Evolutionary conservation across 2,797 vertebrate genomes (phyloP).

Genomic region (Lycodopsis pacificus): DNA sequence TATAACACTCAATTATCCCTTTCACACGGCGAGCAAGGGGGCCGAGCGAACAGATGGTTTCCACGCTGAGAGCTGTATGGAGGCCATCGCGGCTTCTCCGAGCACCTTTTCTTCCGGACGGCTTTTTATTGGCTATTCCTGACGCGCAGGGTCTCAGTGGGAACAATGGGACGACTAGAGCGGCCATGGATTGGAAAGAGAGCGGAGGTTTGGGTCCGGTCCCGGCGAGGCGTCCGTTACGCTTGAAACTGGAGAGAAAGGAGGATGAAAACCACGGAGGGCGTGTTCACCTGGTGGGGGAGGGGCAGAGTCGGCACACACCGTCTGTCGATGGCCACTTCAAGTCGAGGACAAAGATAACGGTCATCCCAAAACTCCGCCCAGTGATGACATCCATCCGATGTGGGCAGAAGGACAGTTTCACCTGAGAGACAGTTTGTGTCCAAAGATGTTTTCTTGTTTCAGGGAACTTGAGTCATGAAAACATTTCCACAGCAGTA

Average conservation of each 20-base stretch:
- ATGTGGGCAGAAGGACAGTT: neutral
- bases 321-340: constrained; percentile 16
- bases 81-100: constrained; percentile 14
- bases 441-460: no score
- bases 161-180: constrained; percentile 22
- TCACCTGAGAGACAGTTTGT: no score
- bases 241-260: constrained; percentile 6
- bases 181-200: constrained; percentile 18
- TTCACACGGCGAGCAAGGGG: constrained; percentile 50
- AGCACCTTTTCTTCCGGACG: constrained; percentile 43
- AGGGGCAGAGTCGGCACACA: neutral
- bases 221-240: neutral
- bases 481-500: neutral
- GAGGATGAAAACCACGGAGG: constrained; percentile 4
- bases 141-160: neutral
- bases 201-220: constrained; percentile 3
- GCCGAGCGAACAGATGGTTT: constrained; percentile 54
- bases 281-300: constrained; percentile 40
- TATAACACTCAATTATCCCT: constrained; percentile 73
- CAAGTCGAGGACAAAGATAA: constrained; percentile 19
- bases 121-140: constrained; percentile 56
- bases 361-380: neutral
- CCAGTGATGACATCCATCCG: neutral
- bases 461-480: neutral
- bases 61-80: constrained; percentile 25